phyloP scores from a whole-genome alignment of 2,113 vertebrate genomes.

The Oryzias melastigma region DNA sequence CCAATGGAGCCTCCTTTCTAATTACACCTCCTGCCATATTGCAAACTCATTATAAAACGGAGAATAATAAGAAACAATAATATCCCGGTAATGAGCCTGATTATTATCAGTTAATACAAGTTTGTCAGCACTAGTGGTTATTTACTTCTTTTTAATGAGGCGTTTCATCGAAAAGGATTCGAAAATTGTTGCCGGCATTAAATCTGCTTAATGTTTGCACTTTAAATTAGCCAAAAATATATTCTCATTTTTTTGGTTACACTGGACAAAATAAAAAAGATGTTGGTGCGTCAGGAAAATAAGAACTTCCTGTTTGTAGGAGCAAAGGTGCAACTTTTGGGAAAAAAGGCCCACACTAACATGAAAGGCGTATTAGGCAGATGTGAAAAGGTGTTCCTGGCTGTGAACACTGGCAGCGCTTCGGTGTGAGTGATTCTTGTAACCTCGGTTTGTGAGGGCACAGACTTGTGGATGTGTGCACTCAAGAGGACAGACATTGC shows the following conservation, averaged over 20 bases:
- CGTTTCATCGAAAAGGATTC: conserved; percentile 22
- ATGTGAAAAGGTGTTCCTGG: not conserved
- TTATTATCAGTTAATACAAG: conserved; percentile 52
- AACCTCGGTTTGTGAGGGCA: conserved; percentile 15
- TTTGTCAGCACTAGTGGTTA: conserved; percentile 18
- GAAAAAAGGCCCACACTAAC: conserved; percentile 3
- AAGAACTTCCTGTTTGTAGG: not conserved
- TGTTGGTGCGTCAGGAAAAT: conserved; percentile 26
- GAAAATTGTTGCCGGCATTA: conserved; percentile 6
- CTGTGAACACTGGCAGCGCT: not conserved
- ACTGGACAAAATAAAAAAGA: not conserved
- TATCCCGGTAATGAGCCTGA: conserved; percentile 50
- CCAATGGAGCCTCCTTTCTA: conserved; percentile 51
- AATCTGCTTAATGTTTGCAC: conserved; percentile 13
- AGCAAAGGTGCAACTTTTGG: not conserved
- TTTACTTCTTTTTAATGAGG: conserved; percentile 29
- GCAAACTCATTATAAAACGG: conserved; percentile 45
- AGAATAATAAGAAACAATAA: conserved; percentile 58
- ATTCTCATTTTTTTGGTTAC: not conserved
- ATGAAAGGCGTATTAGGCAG: not conserved
- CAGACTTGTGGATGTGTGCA: conserved; percentile 21
- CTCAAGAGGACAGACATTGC: conserved; percentile 15
- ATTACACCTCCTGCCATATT: conserved; percentile 61
- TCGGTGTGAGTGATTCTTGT: conserved; percentile 1
- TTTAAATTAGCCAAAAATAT: not conserved